Evolutionary conservation across 2,888 invertebrate genomes (phyloP), one percentile per base, ranked within the genome.

Genomic region (Stenodera caucasica): DNA sequence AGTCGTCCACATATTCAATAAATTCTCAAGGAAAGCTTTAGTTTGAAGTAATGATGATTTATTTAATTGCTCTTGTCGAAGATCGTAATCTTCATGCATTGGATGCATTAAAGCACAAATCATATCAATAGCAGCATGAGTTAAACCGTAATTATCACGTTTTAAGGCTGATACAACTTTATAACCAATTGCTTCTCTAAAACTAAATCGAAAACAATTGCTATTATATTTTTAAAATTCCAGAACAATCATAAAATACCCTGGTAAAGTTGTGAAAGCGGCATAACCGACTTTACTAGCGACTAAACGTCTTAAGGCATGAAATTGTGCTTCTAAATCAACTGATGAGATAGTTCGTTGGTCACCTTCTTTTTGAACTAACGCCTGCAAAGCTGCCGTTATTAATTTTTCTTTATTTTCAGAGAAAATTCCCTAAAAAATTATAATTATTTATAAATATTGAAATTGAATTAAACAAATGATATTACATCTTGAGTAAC

Each of bases 331-430:
- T 81, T 99, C 98, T 33, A 97, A 81, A 75, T 95, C 93, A 5
- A 88, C 81, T 69, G 89, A 86, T 32, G 85, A 84, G 51, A 88
- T 79, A 60, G 83, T 79, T 60, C 85, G 85, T 74, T 86, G 85
- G 71, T 89, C 87, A 4, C 83, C 78, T 69, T 84, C 92, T 81
- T 89, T 90, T 65, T 86, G 88, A 1, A 94, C 87, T 30, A 99
- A 83, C 0, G 95, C 88, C 71, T 89, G 90, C 67, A 99, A 80
- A n/a, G 97, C 96, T 32, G 90, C 90, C 33, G 92, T 89, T 69
- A 99, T 98, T 68, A 98, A 82, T 81, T 96, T 96, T 81, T 98
- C 98, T 79, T 99, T 99, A 82, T 98, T 99, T 82, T 98, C 95
- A 8, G 96, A 91, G 84, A 98, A 98, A 67, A 98, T 85, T 64